Evolutionary conservation across 2,113 vertebrate species (phyloP).

Genomic region (Phaethornis superciliosus): DNA sequence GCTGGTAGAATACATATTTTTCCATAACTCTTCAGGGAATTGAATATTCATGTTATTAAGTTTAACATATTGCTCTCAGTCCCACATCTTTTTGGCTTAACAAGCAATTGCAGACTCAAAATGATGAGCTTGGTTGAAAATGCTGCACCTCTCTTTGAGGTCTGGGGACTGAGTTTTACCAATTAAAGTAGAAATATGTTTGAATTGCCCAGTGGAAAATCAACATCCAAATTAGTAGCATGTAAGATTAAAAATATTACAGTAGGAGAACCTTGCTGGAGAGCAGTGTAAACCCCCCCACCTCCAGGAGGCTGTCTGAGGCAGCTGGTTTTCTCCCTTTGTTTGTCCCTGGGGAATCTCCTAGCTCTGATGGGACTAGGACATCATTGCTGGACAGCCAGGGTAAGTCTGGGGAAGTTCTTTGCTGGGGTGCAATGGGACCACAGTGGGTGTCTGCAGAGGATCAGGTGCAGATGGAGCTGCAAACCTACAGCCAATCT

Average conservation of each 20-base stretch:
- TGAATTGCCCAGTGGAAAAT: conserved; percentile 4
- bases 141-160: conserved; percentile 30
- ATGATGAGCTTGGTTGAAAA: conserved; percentile 55
- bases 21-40: conserved; percentile 38
- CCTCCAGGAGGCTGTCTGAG: neutral
- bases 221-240: neutral
- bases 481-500: neutral
- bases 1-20: neutral
- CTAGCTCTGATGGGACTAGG: neutral
- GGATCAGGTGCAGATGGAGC: neutral
- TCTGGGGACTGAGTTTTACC: conserved; percentile 47
- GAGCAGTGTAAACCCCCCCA: neutral
- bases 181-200: conserved; percentile 57
- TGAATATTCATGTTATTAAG: conserved; percentile 55
- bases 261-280: neutral
- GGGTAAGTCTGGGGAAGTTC: neutral
- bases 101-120: conserved; percentile 32
- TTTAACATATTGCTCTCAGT: conserved; percentile 27
- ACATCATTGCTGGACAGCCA: neutral
- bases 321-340: neutral
- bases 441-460: neutral
- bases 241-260: neutral
- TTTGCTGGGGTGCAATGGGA: neutral
- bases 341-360: neutral
- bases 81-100: conserved; percentile 48